These are phyloP conservation scores for Riparia riparia DNA, from an alignment of 2,113 vertebrate species.

Conservation along the genomic window DNA sequence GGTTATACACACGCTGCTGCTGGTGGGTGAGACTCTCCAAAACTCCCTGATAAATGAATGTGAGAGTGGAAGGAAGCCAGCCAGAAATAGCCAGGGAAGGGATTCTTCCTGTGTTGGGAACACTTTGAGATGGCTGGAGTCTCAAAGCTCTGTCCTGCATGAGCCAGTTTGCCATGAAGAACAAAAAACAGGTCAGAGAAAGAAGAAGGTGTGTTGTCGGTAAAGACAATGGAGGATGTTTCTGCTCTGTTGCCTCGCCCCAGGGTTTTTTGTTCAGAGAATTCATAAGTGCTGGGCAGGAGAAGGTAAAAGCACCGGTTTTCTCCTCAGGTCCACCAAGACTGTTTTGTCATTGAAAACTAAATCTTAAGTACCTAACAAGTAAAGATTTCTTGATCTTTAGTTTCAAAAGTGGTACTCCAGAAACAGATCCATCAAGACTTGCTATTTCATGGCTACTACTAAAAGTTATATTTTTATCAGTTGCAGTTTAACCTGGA, in stretches of 20 bases:
- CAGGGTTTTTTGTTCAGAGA: neutral
- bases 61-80: neutral
- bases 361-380: neutral
- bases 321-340: neutral
- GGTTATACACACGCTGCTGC: neutral
- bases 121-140: neutral
- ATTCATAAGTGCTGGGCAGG: neutral
- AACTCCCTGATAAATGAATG: neutral
- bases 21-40: neutral
- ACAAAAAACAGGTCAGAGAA: neutral
- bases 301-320: neutral
- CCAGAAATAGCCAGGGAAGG: neutral
- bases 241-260: neutral
- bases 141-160: neutral
- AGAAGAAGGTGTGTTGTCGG: neutral
- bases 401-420: neutral
- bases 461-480: neutral
- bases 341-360: neutral
- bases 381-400: neutral
- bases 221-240: neutral
- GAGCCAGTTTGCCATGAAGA: neutral
- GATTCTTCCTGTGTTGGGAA: neutral
- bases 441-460: neutral
- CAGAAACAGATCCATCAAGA: neutral
- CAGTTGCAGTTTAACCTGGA: neutral